Evolutionary conservation across 2,797 vertebrate genomes (phyloP), one percentile per base, ranked within the genome.

Genomic region (Aotus griseimembra): DNA sequence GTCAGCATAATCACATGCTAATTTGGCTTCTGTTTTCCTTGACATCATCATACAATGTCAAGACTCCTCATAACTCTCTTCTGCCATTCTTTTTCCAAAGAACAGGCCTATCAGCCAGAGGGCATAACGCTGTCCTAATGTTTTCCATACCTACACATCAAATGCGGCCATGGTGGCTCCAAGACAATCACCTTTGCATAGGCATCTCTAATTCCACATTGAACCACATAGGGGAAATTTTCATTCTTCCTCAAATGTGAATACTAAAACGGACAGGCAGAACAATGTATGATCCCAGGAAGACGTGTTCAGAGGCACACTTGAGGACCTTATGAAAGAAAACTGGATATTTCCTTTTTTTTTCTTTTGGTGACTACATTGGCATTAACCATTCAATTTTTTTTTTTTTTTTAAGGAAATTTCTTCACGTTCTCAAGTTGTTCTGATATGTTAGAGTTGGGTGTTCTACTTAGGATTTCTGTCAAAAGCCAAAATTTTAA

Each of bases 11-110:
- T 88, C 95, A 96, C 94, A 97, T 97, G 97, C 94, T 96, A 98
- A 97, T 98, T 97, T 96, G 97, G 96, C 97, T 96, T 89, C 93
- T 95, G 89, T 97, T 93, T 97, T 98, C 97, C 88, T 81, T 97
- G 93, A 97, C 97, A 97, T 88, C 97, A 92, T 98, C 80, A 50
- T 87, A 76, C 81, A 97, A 93, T 97, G 95, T 90, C 64, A 96
- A 75, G 61, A 90, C 26, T 94, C 86, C 33, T 88, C 22, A 30
- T 84, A 57, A 89, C 70, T 82, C 39, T 91, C 33, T 86, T 82
- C 46, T 1, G 44, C 36, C 39, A 24, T 84, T 86, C 44, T 64
- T 93, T 92, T 84, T 58, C 85, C 41, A 70, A 73, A 76, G 70
- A 46, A 4, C 24, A 24, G 30, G 1, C 1, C 80, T 36, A 30